A percentile compares a stretch with the other conserved stretches of the same genome.
These are phyloP conservation scores for Acanthosepion esculentum DNA, from an alignment of 2,888 invertebrate genomes.

Conservation along the genomic window DNA sequence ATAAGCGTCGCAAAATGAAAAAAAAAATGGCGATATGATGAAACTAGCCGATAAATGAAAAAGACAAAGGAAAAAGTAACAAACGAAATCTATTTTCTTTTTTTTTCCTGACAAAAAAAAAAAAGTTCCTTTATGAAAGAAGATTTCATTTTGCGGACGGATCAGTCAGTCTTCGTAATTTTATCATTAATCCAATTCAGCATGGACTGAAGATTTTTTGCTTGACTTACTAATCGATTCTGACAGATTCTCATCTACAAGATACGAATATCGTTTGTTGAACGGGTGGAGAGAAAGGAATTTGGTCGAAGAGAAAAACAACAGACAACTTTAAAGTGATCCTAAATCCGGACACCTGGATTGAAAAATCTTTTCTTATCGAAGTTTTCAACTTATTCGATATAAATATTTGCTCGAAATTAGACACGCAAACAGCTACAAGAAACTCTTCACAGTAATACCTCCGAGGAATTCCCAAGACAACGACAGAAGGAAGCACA, in stretches of 20 bases:
- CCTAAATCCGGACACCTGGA: not conserved
- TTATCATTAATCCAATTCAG: not conserved
- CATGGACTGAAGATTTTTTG: not conserved
- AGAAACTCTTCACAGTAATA: too few species aligned
- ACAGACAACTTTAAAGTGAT: not conserved
- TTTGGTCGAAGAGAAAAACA: not conserved
- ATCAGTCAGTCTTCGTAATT: not conserved
- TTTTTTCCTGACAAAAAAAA: not conserved
- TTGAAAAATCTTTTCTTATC: not conserved
- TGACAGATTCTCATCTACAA: not conserved
- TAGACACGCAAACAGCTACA: too few species aligned
- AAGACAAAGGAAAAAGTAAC: not conserved
- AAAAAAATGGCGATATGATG: not conserved
- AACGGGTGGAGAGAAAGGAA: not conserved
- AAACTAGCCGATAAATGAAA: not conserved
- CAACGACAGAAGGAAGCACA: too few species aligned
- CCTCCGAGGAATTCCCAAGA: too few species aligned
- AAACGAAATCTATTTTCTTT: not conserved
- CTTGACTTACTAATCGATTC: not conserved
- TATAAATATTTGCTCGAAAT: not conserved
- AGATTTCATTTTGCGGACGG: not conserved
- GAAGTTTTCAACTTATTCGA: not conserved
- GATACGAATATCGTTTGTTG: not conserved
- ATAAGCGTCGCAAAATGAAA: not conserved
- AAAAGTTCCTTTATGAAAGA: not conserved